These are phyloP conservation scores for Sitobion miscanthi DNA, from an alignment of 1,140 invertebrate genomes.

Conservation along the genomic window DNA sequence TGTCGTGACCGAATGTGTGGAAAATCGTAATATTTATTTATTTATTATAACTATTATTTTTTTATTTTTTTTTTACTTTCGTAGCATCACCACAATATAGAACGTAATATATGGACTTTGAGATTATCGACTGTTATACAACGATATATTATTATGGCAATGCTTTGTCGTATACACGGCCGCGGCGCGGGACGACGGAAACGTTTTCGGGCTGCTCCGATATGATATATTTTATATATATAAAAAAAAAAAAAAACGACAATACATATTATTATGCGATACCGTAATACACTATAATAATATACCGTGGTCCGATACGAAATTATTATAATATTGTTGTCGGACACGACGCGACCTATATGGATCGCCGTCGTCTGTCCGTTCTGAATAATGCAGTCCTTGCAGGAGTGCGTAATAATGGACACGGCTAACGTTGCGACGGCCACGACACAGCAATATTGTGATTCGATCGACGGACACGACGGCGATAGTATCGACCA, in stretches of 20 bases:
- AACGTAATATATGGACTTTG: not conserved
- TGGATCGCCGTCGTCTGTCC: not conserved
- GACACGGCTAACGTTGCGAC: not conserved
- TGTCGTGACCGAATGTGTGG: conserved; percentile 35
- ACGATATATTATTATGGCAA: not conserved
- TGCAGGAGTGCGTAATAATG: not conserved
- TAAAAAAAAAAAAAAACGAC: not conserved
- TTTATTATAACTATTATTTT: conserved; percentile 4
- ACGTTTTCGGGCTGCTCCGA: not conserved
- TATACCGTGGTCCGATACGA: not conserved
- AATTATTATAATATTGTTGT: not conserved
- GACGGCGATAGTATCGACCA: not conserved
- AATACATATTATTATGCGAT: too few species aligned
- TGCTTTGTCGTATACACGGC: not conserved
- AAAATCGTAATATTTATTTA: conserved; percentile 25
- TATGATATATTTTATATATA: not conserved
- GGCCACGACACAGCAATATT: not conserved
- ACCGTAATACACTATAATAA: not conserved
- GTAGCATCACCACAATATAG: not conserved
- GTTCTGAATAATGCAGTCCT: not conserved
- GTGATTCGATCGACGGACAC: not conserved
- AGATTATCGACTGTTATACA: not conserved
- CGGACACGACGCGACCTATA: not conserved
- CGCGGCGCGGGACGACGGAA: not conserved
- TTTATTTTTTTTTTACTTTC: not conserved